Conservation (phyloP, 1,140 invertebrate species). For the Tetraneura akinire region DNA sequence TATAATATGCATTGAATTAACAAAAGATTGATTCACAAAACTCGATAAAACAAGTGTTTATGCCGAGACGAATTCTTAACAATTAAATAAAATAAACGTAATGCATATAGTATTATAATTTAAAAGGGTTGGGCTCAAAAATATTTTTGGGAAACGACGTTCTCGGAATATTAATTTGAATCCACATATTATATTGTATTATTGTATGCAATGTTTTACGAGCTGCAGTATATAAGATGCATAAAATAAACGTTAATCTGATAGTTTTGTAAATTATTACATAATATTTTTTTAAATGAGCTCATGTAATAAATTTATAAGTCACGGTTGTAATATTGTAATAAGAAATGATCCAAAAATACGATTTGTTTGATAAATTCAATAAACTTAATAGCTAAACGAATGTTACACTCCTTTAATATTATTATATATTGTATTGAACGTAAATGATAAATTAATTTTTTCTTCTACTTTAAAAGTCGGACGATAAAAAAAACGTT, state of each 20-base stretch:
- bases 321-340: background rate
- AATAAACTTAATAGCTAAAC: background rate
- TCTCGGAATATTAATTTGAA: constrained; percentile 22
- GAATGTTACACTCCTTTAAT: too few relatives aligned
- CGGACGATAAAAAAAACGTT: too few relatives aligned
- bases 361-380: background rate
- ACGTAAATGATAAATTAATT: too few relatives aligned
- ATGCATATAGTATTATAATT: constrained; percentile 10
- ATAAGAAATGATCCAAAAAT: background rate
- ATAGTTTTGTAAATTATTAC: constrained; percentile 8
- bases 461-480: too few relatives aligned
- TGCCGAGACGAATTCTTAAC: background rate
- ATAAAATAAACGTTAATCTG: constrained; percentile 26
- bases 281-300: constrained; percentile 10
- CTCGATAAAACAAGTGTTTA: background rate
- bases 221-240: background rate
- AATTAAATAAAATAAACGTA: constrained; percentile 26
- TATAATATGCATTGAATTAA: too few relatives aligned
- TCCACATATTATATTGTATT: too few relatives aligned
- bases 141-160: constrained; percentile 22
- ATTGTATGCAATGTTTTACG: background rate
- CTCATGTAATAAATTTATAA: constrained; percentile 19
- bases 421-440: too few relatives aligned
- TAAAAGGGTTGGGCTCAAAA: constrained; percentile 16
- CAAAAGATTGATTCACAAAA: too few relatives aligned